phyloP scores from a whole-genome alignment of 2,113 vertebrate species.

The Amphiprion percula region DNA sequence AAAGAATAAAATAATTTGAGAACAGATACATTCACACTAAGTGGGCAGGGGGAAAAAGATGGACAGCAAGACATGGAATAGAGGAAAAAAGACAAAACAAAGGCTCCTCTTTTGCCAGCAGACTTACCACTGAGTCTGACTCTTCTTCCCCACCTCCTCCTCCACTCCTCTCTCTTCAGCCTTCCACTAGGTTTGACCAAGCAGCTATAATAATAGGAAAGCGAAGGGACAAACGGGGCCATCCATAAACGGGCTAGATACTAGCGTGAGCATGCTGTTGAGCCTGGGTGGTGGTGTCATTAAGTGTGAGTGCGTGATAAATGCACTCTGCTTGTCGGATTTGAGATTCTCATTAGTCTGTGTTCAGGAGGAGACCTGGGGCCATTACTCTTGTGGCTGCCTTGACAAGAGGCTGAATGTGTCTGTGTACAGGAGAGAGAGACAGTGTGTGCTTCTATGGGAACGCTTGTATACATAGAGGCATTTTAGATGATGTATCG shows the following conservation, averaged over 20 bases:
- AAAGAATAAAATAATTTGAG: slow-evolving; percentile 39
- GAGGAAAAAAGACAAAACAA: slow-evolving; percentile 28
- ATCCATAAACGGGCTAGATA: slow-evolving; percentile 61
- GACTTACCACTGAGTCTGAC: slow-evolving; percentile 4
- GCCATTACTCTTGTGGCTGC: slow-evolving; percentile 79
- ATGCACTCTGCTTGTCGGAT: slow-evolving; percentile 83
- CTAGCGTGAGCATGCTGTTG: slow-evolving; percentile 56
- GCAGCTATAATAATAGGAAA: slow-evolving; percentile 49
- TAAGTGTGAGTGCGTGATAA: slow-evolving; percentile 81
- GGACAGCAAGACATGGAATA: slow-evolving; percentile 8
- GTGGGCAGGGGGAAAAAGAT: neutral
- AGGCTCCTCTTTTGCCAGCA: slow-evolving; percentile 13
- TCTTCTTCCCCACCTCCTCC: neutral
- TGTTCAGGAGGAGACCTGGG: slow-evolving; percentile 77
- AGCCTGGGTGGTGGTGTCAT: slow-evolving; percentile 72
- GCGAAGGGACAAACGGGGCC: slow-evolving; percentile 47
- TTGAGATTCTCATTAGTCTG: slow-evolving; percentile 86
- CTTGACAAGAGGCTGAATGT: slow-evolving; percentile 61
- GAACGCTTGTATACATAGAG: slow-evolving; percentile 6
- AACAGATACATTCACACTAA: slow-evolving; percentile 32
- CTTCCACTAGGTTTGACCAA: slow-evolving; percentile 34
- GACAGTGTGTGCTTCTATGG: slow-evolving; percentile 21
- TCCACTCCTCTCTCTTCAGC: slow-evolving; percentile 25
- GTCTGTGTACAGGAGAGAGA: slow-evolving; percentile 26
- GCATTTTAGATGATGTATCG: slow-evolving; percentile 4